Evolutionary conservation across 2,113 vertebrate species (phyloP).

Genomic region (Pica pica): DNA sequence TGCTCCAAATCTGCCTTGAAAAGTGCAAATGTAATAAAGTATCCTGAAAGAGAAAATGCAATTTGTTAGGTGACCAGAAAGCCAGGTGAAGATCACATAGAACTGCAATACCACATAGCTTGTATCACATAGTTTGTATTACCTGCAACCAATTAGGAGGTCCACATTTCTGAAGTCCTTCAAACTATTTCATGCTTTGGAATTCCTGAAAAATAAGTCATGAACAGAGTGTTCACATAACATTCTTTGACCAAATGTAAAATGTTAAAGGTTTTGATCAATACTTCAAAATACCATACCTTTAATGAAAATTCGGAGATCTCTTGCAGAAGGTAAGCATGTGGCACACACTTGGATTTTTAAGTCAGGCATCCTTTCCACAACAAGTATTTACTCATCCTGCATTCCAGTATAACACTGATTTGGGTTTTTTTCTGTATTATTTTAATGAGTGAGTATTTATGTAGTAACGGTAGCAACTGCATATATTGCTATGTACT

Average conservation of each 20-base stretch:
- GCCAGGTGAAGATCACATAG: background rate
- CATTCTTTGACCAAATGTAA: background rate
- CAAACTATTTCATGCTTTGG: background rate
- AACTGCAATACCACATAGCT: background rate
- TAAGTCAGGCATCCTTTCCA: fast-evolving
- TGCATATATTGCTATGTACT: background rate
- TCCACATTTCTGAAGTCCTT: background rate
- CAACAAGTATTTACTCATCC: background rate
- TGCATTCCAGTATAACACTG: background rate
- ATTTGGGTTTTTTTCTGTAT: background rate
- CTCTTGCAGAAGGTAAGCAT: background rate
- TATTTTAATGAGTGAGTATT: background rate
- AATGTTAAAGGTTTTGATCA: background rate
- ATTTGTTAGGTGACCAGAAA: background rate
- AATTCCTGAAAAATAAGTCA: background rate
- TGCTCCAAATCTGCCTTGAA: background rate
- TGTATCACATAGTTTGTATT: background rate
- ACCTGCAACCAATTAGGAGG: background rate
- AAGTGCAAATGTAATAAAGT: background rate
- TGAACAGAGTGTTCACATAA: background rate
- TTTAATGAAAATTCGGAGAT: background rate
- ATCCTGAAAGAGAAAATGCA: background rate
- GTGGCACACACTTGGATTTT: background rate
- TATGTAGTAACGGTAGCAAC: background rate
- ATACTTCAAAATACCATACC: constrained; percentile 23